Percentiles rank a stretch among this genome's conserved stretches.
Evolutionary conservation across 2,113 vertebrate genomes (phyloP).

Genomic region (Cheirogaleus medius): DNA sequence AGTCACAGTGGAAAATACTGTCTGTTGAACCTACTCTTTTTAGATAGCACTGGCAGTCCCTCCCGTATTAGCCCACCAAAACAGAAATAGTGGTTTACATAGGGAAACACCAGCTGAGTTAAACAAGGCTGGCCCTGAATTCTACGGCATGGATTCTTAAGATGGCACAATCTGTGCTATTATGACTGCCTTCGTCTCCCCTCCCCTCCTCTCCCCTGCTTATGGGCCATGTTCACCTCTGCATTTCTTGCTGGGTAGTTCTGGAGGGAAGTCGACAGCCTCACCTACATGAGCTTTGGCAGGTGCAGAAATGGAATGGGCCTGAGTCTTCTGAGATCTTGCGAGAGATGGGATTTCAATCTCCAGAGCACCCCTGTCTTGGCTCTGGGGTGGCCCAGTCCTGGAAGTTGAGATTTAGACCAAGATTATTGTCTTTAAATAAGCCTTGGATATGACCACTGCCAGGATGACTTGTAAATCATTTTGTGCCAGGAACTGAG

Average conservation of each 20-base stretch:
- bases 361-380: background rate
- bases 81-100: slow-evolving; percentile 1
- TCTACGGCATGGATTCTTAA: background rate
- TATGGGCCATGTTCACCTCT: no score
- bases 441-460: background rate
- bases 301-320: background rate
- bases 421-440: background rate
- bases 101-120: background rate
- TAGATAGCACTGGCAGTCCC: background rate
- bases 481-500: background rate
- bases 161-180: background rate
- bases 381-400: background rate
- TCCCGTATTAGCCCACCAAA: background rate
- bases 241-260: background rate
- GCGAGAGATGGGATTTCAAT: background rate
- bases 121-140: background rate
- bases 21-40: slow-evolving; percentile 22
- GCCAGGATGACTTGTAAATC: background rate
- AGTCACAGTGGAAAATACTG: slow-evolving; percentile 8
- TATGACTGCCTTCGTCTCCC: background rate
- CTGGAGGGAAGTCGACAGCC: background rate
- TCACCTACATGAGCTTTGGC: background rate
- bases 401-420: slow-evolving; percentile 3
- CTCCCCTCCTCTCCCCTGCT: no score
- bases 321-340: background rate